Evolutionary conservation across 2,797 vertebrate species (phyloP).

Genomic region (Rhyacichthys aspro): DNA sequence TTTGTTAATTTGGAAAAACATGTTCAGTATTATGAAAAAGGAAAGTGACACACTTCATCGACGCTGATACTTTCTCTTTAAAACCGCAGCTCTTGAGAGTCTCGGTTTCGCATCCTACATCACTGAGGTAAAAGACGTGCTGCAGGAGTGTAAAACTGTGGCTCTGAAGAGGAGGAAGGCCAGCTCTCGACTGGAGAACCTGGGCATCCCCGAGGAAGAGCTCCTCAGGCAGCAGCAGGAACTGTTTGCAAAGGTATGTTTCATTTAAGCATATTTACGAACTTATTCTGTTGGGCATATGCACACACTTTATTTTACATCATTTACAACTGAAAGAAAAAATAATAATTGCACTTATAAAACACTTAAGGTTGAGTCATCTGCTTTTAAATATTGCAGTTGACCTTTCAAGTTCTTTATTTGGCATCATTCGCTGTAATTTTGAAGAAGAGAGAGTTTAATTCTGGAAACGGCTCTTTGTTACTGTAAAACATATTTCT

Average conservation of each 20-base stretch:
- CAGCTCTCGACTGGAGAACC: conserved; percentile 95
- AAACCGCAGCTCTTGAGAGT: conserved; percentile 90
- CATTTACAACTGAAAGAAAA: no score
- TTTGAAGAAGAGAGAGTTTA: no score
- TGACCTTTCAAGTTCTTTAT: no score
- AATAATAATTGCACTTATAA: no score
- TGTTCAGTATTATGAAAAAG: background rate
- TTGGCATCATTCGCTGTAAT: no score
- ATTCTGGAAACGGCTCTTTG: no score
- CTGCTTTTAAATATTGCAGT: no score
- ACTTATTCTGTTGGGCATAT: no score
- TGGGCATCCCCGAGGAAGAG: conserved; percentile 98
- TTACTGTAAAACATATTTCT: no score
- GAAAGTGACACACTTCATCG: background rate
- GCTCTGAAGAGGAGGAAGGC: conserved; percentile 98
- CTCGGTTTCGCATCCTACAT: conserved; percentile 98
- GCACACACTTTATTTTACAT: no score
- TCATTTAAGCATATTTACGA: background rate
- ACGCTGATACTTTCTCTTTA: conserved; percentile 1
- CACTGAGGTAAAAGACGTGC: conserved; percentile 97
- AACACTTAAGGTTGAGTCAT: no score
- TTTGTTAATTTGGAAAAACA: fast-evolving
- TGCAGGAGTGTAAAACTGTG: conserved; percentile 99
- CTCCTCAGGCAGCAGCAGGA: conserved; percentile 97
- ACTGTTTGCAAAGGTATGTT: conserved; percentile 94